Evolutionary conservation across 2,113 vertebrate genomes (phyloP).

Genomic region (Orientallactaga bullata): DNA sequence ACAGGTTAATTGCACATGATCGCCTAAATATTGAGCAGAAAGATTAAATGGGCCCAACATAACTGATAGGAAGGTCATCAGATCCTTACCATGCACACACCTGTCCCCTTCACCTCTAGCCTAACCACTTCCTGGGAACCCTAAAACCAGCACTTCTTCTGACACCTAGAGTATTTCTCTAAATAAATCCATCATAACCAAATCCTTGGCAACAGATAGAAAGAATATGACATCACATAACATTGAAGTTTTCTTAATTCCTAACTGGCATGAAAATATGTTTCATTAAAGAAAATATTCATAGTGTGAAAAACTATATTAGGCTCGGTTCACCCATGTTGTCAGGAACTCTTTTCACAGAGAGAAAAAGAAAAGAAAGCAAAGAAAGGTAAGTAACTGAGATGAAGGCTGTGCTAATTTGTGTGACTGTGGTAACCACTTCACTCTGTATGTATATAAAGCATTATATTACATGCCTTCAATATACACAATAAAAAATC

Average conservation of each 20-base stretch:
- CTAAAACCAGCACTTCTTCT: constrained; percentile 48
- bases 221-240: not conserved
- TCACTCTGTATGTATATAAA: not conserved
- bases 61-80: not conserved
- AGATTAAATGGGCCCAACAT: not conserved
- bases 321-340: not conserved
- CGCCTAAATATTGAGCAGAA: constrained; percentile 21
- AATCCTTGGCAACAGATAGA: constrained; percentile 24
- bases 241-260: constrained; percentile 25
- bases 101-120: not conserved
- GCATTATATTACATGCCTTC: not conserved
- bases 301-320: not conserved
- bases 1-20: constrained; percentile 51
- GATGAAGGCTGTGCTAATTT: not conserved
- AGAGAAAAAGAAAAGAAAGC: not conserved
- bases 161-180: not conserved
- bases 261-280: not conserved
- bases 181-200: constrained; percentile 17
- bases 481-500: not conserved
- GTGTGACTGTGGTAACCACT: not conserved
- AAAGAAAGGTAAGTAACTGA: not conserved
- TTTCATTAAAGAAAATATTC: constrained; percentile 17
- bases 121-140: not conserved
- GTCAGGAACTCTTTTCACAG: not conserved
- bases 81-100: too few species aligned